Evolutionary conservation across 2,888 invertebrate species (phyloP), one percentile per base, ranked within the genome.

Genomic region (Drosophila mayaguana): DNA sequence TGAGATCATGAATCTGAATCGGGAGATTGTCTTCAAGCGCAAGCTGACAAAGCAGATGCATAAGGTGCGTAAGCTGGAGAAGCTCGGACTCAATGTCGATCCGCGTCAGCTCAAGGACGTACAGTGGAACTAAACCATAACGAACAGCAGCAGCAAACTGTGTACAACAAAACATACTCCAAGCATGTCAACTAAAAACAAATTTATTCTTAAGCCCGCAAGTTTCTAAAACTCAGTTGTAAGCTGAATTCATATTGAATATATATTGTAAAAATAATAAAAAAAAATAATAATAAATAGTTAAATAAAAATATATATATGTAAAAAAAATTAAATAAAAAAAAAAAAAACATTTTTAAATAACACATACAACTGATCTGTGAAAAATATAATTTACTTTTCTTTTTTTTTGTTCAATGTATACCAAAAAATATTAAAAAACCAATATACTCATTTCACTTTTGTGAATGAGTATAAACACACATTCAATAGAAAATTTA

Each of bases 21-120:
- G 84, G 7, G 90, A 90, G 63, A 88, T 90, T 20, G 68, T 63
- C 63, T 86, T 87, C 68, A 86, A 90, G 57, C 77, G 89, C 9
- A 75, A 70, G 6, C 38, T 86, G 55, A 81, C 78, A 57, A 79
- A 77, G 42, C 79, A 88, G 28, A 86, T 86, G 79, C 59, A 74
- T 0, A 83, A 88, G 16, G 83, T 88, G 14, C 79, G 81, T 16
- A 83, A 88, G 3, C 51, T 86, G 57, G 86, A 90, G 65, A 81
- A 86, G 22, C 46, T 86, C 9, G 90, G 86, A 8, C 60, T 86
- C 12, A 51, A 71, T 16, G 63, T 86, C n/a, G 87, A 86, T 81
- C 90, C 89, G 0, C 81, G 89, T 0, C 76, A 88, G 32, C 18
- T 89, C 2, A 59, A 57, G 28, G 62, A 46, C 20, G 22, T 53